Evolutionary conservation across 2,888 invertebrate species (phyloP), one percentile per base, ranked within the genome.

Genomic region (Adelphocoris suturalis): DNA sequence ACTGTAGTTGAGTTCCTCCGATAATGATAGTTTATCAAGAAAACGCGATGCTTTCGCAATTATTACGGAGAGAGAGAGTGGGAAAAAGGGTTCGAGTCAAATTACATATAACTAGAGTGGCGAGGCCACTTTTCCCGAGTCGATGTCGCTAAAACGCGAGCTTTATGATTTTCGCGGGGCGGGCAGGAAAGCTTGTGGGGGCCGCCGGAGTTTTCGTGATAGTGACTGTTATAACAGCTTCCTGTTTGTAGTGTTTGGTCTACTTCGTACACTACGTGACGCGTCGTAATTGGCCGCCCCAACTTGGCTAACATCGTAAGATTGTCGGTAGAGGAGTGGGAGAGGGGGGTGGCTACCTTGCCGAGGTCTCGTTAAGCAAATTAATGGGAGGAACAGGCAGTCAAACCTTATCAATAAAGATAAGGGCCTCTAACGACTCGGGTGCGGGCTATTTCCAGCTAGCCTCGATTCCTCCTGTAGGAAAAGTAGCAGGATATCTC

Each of bases 331-430:
- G 61, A n/a, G 9, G 19, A 3, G 61, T 7, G 1, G 61, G 19
- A 11, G 52, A 16, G 52, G 52, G 16, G 12, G 52, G 52, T 52
- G 12, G 52, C 37, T 7, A 7, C n/a, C 68, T 7, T 68, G 12
- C 19, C 68, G 52, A 52, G 52, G 52, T 80, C 85, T 85, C 85
- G 85, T 85, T 85, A 85, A 23, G 85, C 57, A 85, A 85, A 85
- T 85, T 85, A 85, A 85, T 85, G 85, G 28, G 85, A 85, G 85
- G 84, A 85, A 85, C 61, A 61, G 85, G 85, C 85, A 61, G 61
- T 85, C 85, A 85, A 55, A 61, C 85, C 61, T 85, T 85, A 61
- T 85, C 85, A 61, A 85, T 37, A 12, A n/a, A 85, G 85, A 85
- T 85, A 85, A 85, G 37, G 61, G 85, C 37, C 37, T 16, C 68